Base-by-base conservation (phyloP, 2,888 invertebrate species). In the Meta bourneti region DNA sequence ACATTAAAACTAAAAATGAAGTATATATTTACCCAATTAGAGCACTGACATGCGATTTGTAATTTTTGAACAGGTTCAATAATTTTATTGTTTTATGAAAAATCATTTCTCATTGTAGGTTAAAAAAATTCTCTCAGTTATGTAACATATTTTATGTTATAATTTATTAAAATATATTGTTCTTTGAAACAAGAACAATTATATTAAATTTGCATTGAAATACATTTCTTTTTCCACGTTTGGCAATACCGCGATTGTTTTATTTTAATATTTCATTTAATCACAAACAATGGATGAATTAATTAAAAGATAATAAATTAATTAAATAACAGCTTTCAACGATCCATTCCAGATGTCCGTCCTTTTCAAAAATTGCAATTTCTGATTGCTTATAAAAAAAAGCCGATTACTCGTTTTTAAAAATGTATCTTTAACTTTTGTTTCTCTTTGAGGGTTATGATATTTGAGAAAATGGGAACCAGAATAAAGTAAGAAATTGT, bases 191-290 rank as follows among this genome's bases (percentile, higher is more conserved):
- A 34, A 34, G 4, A 75, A 13, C 2, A 13, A 4, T 74, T 34
- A 49, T 49, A 16, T 75, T 49, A 49, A 72, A 34, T 20, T 72
- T 6, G 19, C 20, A 20, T 20, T 72, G 1, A 1, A 13, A 1
- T 48, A 49, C n/a, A 16, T 49, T 82, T 71, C 48, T 7, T 79
- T 75, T 61, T 11, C 5, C 7, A 11, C 16, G 20, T 75, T 80
- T 90, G 91, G 91, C 91, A 91, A 82, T 81, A n/a, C 81, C 78
- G 86, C 78, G 70, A 7, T 70, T 61, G 61, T 81, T 81, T 81
- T 75, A 54, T 80, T 80, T 80, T 54, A 80, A 74, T 83, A 20
- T 72, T 83, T 83, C 72, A 51, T 52, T 84, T 70, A 34, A 74
- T 84, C 75, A 54, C 72, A 84, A 84, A 84, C 74, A 84, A 84